Percentiles rank a stretch among this genome's conserved stretches.
Conservation (phyloP, 2,797 vertebrate species). For the Masticophis lateralis region DNA sequence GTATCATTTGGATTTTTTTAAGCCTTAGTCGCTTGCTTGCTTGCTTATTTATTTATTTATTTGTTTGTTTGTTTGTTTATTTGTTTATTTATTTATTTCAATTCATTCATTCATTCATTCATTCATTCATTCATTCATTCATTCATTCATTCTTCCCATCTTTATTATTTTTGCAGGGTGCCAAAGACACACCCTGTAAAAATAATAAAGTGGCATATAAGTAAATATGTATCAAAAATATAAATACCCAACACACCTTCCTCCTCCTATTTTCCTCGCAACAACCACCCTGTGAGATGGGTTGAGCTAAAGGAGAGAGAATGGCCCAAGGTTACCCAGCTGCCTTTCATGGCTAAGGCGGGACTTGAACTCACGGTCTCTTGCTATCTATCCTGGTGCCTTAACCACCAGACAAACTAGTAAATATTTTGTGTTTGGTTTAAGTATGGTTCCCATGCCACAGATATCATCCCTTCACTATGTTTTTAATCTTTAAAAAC, state of each 20-base stretch:
- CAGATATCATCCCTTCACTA: background rate
- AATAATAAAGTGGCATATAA: background rate
- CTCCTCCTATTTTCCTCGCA: background rate
- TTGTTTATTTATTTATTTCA: no score
- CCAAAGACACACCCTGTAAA: background rate
- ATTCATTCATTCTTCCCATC: background rate
- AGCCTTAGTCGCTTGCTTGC: background rate
- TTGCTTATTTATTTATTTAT: no score
- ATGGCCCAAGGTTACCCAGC: background rate
- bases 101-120: no score
- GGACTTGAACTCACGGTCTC: background rate
- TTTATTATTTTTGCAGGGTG: background rate
- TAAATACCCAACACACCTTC: background rate
- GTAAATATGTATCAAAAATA: background rate
- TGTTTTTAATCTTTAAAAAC: background rate
- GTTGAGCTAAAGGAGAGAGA: background rate
- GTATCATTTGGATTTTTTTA: background rate
- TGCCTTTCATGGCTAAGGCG: background rate
- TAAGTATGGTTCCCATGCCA: background rate
- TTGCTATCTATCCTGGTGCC: background rate
- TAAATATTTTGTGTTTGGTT: background rate
- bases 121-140: no score
- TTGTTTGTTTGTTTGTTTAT: no score
- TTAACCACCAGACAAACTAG: background rate
- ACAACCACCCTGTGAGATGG: background rate